Evolutionary conservation across 2,113 vertebrate species (phyloP).

Genomic region (Erythrocercus mccallii): DNA sequence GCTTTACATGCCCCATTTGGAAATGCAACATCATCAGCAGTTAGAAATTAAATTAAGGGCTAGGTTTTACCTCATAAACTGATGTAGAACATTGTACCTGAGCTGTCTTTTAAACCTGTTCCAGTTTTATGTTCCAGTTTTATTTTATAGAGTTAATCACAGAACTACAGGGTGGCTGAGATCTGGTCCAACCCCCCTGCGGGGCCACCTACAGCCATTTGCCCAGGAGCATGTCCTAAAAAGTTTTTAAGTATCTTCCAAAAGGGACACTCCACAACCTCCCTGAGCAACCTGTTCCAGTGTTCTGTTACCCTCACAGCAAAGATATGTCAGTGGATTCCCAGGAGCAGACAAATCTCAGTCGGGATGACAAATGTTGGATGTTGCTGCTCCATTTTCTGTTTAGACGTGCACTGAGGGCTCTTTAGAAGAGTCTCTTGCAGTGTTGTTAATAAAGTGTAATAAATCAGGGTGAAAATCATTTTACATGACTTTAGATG

Average conservation of each 20-base stretch:
- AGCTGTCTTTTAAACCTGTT: not conserved
- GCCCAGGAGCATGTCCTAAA: not conserved
- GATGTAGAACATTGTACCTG: not conserved
- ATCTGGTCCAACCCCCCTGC: not conserved
- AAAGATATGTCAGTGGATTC: not conserved
- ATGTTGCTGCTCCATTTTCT: not conserved
- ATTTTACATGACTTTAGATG: not conserved
- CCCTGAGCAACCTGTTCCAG: not conserved
- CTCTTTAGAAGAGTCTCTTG: not conserved
- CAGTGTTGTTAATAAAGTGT: not conserved
- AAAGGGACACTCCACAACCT: not conserved
- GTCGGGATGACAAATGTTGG: not conserved
- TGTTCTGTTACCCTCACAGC: not conserved
- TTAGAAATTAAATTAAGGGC: not conserved
- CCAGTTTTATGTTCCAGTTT: not conserved
- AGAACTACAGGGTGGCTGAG: not conserved
- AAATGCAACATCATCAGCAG: not conserved
- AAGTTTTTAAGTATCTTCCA: not conserved
- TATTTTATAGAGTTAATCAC: not conserved
- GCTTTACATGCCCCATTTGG: not conserved
- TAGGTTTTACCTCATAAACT: not conserved
- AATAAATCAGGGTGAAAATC: not conserved
- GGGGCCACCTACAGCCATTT: not conserved
- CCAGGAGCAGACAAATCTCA: not conserved
- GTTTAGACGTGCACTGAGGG: not conserved